Percentiles rank a stretch among this genome's conserved stretches.
Conservation (phyloP, 2,797 vertebrate genomes). For the Enoplosus armatus region DNA sequence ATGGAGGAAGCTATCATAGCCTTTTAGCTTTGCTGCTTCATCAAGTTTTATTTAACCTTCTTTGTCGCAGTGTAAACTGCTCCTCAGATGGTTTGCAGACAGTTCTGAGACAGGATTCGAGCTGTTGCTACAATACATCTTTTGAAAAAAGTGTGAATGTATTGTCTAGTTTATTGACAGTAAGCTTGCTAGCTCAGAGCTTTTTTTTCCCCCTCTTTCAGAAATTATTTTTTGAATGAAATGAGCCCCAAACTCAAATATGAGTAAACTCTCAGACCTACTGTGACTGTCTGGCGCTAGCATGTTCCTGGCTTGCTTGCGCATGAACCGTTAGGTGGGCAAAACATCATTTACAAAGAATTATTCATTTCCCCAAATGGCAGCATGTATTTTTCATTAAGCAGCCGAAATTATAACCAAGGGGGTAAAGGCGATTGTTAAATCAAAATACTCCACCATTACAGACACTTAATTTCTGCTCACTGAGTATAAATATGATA, state of each 20-base stretch:
- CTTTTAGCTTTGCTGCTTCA: too few species aligned
- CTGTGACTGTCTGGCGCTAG: too few species aligned
- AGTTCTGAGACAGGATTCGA: neutral
- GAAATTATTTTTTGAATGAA: neutral
- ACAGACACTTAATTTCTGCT: slow-evolving; percentile 13
- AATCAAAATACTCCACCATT: slow-evolving; percentile 7
- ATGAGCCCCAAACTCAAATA: neutral
- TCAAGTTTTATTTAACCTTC: too few species aligned
- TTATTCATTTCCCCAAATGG: neutral
- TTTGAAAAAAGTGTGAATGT: too few species aligned
- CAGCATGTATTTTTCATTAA: slow-evolving; percentile 4
- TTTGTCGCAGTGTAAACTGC: neutral
- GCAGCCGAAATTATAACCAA: neutral
- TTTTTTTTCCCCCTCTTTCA: too few species aligned
- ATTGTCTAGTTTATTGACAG: too few species aligned
- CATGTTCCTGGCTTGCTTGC: too few species aligned
- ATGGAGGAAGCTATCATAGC: too few species aligned
- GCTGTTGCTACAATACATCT: too few species aligned
- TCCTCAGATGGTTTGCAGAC: neutral
- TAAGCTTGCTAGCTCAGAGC: too few species aligned
- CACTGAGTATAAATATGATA: neutral
- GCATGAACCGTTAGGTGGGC: neutral
- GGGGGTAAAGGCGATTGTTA: neutral
- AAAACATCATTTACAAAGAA: neutral
- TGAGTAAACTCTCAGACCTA: neutral